Evolutionary conservation across 1,140 invertebrate species (phyloP).

Genomic region (Bradysia coprophila): DNA sequence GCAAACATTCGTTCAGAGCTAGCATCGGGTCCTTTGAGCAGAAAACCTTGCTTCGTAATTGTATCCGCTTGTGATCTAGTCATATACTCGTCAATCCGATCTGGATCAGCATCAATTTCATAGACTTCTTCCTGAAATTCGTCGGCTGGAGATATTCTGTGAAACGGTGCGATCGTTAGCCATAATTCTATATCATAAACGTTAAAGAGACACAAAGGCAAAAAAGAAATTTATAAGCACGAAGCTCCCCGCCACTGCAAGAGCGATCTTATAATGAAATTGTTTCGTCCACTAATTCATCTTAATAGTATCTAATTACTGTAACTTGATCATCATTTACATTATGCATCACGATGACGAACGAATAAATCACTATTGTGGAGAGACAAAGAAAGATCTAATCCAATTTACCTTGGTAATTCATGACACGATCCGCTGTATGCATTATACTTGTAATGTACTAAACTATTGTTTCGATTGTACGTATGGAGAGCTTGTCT

Average conservation of each 20-base stretch:
- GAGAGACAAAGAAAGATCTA: too few species aligned
- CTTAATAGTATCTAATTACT: too few species aligned
- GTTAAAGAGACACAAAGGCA: background rate
- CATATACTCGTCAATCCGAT: constrained; percentile 59
- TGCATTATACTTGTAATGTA: constrained; percentile 72
- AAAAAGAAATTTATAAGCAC: background rate
- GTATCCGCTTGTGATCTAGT: constrained; percentile 39
- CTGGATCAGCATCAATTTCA: constrained; percentile 70
- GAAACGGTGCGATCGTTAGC: too few species aligned
- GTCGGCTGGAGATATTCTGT: constrained; percentile 19
- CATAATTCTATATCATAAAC: constrained; percentile 7
- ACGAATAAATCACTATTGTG: too few species aligned
- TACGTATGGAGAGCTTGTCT: constrained; percentile 76
- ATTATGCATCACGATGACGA: too few species aligned
- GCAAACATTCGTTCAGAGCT: constrained; percentile 65
- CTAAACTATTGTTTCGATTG: constrained; percentile 65
- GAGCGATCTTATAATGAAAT: constrained; percentile 5
- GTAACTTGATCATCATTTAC: too few species aligned
- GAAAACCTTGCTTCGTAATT: constrained; percentile 73
- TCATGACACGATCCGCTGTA: constrained; percentile 72
- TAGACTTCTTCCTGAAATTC: constrained; percentile 65
- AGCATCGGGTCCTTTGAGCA: constrained; percentile 79
- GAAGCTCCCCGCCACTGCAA: constrained; percentile 6
- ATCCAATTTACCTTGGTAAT: constrained; percentile 48
- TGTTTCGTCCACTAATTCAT: too few species aligned